A percentile compares a stretch with the other conserved stretches of the same genome.
These are phyloP conservation scores for Phycodurus eques DNA, from an alignment of 2,113 vertebrate genomes.

Conservation along the genomic window DNA sequence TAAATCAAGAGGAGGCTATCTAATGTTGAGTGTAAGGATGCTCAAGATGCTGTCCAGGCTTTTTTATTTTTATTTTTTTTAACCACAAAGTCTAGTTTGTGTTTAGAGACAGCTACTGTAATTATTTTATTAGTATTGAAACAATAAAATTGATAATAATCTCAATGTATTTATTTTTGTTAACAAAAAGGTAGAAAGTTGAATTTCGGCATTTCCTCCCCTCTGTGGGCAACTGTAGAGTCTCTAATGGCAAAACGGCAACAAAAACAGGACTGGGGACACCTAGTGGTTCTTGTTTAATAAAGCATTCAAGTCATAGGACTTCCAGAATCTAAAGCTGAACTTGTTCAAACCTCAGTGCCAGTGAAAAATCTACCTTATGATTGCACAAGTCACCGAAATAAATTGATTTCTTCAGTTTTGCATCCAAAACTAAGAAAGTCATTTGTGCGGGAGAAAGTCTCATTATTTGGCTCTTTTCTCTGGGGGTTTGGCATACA, in stretches of 20 bases:
- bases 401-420: not conserved
- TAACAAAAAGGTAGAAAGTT: not conserved
- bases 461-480: too few species aligned
- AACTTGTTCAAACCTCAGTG: not conserved
- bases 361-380: slow-evolving; percentile 2
- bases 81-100: not conserved
- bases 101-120: not conserved
- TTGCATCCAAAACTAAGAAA: not conserved
- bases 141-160: not conserved
- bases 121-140: not conserved
- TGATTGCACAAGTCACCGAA: not conserved
- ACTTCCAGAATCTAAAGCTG: slow-evolving; percentile 8
- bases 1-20: not conserved
- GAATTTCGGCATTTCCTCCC: not conserved
- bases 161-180: not conserved
- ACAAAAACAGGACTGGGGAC: slow-evolving; percentile 66
- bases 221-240: slow-evolving; percentile 16
- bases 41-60: too few species aligned
- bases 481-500: too few species aligned
- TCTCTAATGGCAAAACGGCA: not conserved
- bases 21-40: not conserved
- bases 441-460: too few species aligned
- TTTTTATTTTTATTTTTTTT: too few species aligned
- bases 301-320: slow-evolving; percentile 25
- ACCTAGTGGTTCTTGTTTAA: slow-evolving; percentile 65